Evolutionary conservation across 1,140 invertebrate species (phyloP).

Genomic region (Panagrolaimus sp.): DNA sequence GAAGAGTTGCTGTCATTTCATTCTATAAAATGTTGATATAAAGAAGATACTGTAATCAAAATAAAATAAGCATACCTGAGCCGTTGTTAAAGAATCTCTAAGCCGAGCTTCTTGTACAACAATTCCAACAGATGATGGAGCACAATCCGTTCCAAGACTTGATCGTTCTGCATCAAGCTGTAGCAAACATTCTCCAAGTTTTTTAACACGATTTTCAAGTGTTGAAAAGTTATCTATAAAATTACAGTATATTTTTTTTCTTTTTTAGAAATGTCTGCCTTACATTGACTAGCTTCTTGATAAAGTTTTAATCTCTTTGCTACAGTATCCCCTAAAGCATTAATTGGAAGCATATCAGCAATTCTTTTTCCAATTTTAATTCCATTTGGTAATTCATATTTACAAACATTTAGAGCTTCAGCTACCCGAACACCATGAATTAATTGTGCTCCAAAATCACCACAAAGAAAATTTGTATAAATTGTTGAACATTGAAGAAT

Average conservation of each 20-base stretch:
- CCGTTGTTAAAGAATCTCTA: conserved; percentile 1
- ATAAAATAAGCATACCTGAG: not conserved
- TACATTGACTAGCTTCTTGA: conserved; percentile 8
- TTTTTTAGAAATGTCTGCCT: not conserved
- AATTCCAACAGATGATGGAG: not conserved
- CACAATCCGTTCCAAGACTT: not conserved
- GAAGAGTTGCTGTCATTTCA: not conserved
- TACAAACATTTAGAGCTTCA: conserved; percentile 6
- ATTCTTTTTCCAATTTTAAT: not conserved
- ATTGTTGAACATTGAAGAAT: conserved; percentile 13
- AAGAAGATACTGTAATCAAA: not conserved
- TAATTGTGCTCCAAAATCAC: conserved; percentile 11
- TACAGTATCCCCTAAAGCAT: conserved; percentile 1
- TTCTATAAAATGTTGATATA: not conserved
- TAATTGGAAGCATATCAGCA: conserved; percentile 8
- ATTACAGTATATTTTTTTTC: not conserved
- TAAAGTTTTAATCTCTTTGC: conserved; percentile 7
- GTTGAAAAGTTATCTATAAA: conserved; percentile 11
- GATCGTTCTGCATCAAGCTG: conserved; percentile 7
- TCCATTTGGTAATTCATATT: not conserved
- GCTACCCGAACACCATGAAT: conserved; percentile 3
- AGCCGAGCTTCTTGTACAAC: not conserved
- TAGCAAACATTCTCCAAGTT: not conserved
- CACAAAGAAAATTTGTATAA: conserved; percentile 11
- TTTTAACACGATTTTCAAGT: conserved; percentile 1